These are phyloP conservation scores for rabbit (Oryctolagus cuniculus) DNA, from an alignment of 2,113 vertebrate species.

Conservation along the genomic window mOryCun1.1 NC_091445.1:46048501-46049000, in stretches of 20 bases:
- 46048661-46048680: constrained; percentile 34
- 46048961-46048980: too few species aligned
- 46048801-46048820: constrained; percentile 31
- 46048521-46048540: constrained; percentile 69
- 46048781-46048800: constrained; percentile 1
- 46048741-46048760: neutral
- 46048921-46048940: neutral
- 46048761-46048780: neutral
- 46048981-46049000: neutral
- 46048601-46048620: neutral
- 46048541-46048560: constrained; percentile 80
- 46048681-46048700: neutral
- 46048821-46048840: neutral
- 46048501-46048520: constrained; percentile 80
- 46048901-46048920: neutral
- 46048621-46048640: neutral
- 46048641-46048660: constrained; percentile 8
- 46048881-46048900: neutral
- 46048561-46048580: constrained; percentile 67
- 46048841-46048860: neutral
- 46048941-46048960: neutral
- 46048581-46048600: constrained; percentile 23
- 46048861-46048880: neutral
- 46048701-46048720: neutral
- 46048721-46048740: neutral